A percentile compares a stretch with the other conserved stretches of the same genome.
Evolutionary conservation across 1,140 invertebrate genomes (phyloP).

Genomic region (Cylas formicarius): DNA sequence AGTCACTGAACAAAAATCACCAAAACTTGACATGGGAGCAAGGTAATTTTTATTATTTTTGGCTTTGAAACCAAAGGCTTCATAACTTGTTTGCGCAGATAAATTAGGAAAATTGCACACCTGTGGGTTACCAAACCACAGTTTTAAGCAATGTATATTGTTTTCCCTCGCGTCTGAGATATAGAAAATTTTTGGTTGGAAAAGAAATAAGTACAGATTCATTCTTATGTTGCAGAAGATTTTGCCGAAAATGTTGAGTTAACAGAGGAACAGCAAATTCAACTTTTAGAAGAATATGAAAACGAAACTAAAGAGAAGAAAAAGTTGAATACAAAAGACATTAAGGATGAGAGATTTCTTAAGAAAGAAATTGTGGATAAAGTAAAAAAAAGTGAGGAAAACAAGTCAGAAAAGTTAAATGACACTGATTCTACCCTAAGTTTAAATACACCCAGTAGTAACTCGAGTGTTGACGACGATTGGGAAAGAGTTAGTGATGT

Average conservation of each 20-base stretch:
- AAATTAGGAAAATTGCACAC: too few relatives aligned
- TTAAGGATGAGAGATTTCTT: slow-evolving; percentile 10
- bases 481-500: slow-evolving; percentile 40
- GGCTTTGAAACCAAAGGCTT: neutral
- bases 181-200: too few relatives aligned
- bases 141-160: too few relatives aligned
- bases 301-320: slow-evolving; percentile 37
- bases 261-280: slow-evolving; percentile 52
- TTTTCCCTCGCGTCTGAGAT: too few relatives aligned
- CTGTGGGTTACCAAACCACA: too few relatives aligned
- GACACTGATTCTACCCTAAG: slow-evolving; percentile 28
- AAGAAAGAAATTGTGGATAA: slow-evolving; percentile 10
- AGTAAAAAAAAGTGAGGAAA: neutral
- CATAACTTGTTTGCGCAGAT: neutral
- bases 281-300: slow-evolving; percentile 53
- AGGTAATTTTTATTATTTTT: slow-evolving; percentile 29
- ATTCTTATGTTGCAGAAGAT: slow-evolving; percentile 46
- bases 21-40: slow-evolving; percentile 41
- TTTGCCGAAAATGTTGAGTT: slow-evolving; percentile 51
- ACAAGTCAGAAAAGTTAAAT: slow-evolving; percentile 15
- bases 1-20: slow-evolving; percentile 1
- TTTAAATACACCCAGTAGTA: slow-evolving; percentile 33
- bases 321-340: slow-evolving; percentile 13
- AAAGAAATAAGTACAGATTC: too few relatives aligned
- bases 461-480: slow-evolving; percentile 38